These are phyloP conservation scores for Trilocha varians DNA, from an alignment of 2,888 invertebrate genomes.

Conservation along the genomic window DNA sequence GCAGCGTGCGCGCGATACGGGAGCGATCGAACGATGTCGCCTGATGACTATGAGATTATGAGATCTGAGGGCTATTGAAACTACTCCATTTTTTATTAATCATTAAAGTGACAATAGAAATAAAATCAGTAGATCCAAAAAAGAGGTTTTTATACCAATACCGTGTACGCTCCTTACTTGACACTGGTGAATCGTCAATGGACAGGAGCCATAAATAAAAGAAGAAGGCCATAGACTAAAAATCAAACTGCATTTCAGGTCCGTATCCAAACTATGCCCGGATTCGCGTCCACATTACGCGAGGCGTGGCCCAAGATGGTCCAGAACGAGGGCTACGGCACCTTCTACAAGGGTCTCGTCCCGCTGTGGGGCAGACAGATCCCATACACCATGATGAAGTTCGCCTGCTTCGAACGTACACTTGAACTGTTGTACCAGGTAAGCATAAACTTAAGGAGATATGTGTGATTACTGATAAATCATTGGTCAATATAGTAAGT, in stretches of 20 bases:
- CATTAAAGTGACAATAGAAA: no score
- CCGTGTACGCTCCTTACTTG: no score
- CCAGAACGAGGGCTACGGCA: conserved; percentile 87
- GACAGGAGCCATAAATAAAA: no score
- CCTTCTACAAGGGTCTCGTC: conserved; percentile 96
- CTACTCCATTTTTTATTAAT: no score
- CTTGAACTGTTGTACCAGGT: conserved; percentile 91
- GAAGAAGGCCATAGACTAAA: no score
- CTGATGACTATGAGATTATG: conserved; percentile 34
- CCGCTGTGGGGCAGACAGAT: conserved; percentile 98
- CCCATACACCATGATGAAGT: conserved; percentile 99
- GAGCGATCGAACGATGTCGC: conserved; percentile 11
- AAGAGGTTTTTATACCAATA: no score
- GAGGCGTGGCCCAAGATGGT: conserved; percentile 94
- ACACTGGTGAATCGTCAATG: no score
- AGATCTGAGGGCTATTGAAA: conserved; percentile 42
- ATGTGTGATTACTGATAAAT: no score
- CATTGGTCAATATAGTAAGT: no score
- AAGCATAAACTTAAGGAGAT: conserved; percentile 5
- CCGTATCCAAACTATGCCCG: conserved; percentile 96
- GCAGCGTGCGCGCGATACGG: conserved; percentile 19
- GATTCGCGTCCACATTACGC: conserved; percentile 90
- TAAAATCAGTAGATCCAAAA: no score
- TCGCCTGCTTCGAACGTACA: conserved; percentile 98
- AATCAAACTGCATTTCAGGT: conserved; percentile 77